Conservation (phyloP, 2,888 invertebrate species). For the Eurois occulta region DNA sequence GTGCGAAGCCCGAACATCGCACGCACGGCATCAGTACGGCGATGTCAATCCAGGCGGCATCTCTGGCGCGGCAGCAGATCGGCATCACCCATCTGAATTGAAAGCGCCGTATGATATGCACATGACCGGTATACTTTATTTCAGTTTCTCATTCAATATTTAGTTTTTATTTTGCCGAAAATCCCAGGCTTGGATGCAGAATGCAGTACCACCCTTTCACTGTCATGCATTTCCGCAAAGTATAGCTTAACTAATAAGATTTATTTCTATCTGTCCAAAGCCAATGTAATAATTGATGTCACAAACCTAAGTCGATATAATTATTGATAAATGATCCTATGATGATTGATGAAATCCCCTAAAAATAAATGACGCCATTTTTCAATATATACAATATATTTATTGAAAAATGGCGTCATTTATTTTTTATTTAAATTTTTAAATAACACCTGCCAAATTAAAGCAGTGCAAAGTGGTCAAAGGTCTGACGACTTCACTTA, state of each 20-base stretch:
- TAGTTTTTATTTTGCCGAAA: not conserved
- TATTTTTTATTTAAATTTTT: no score
- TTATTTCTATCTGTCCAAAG: not conserved
- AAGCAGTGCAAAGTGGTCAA: not conserved
- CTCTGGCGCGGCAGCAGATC: slow-evolving; percentile 22
- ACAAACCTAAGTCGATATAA: not conserved
- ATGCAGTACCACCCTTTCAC: not conserved
- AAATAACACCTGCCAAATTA: not conserved
- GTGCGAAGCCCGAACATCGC: slow-evolving; percentile 36
- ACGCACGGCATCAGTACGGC: slow-evolving; percentile 40
- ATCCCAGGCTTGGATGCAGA: not conserved
- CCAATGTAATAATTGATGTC: not conserved
- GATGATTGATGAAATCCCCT: no score
- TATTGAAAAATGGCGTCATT: no score
- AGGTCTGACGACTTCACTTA: not conserved
- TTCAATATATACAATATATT: no score
- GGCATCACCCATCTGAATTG: slow-evolving; percentile 40
- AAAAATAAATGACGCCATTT: no score
- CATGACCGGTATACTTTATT: slow-evolving; percentile 31
- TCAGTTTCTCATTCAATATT: not conserved
- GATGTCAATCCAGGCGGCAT: slow-evolving; percentile 28
- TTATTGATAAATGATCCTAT: no score
- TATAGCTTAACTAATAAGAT: not conserved
- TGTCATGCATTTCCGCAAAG: not conserved
- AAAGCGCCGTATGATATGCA: slow-evolving; percentile 46